Base-by-base conservation (phyloP, 1,140 invertebrate genomes). In the Drosophila santomea region DNA sequence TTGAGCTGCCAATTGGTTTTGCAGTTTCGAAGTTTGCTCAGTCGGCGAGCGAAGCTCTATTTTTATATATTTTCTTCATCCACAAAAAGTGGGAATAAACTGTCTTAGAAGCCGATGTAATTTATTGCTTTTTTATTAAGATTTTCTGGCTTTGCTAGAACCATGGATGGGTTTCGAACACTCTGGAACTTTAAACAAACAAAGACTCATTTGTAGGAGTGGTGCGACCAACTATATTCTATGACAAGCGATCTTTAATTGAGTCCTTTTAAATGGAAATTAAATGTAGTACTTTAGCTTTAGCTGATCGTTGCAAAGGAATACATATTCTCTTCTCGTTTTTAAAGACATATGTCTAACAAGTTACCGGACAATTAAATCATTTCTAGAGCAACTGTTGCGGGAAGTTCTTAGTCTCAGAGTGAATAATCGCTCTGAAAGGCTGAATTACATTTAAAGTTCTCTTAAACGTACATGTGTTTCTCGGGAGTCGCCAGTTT, bases 1-100 rank as follows among this genome's bases (percentile, higher is more conserved):
- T 25, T 28, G 66, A 45, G 48, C 47, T 69, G 66, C 38, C 62
- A 69, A 68, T 68, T 66, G 50, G 25, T 47, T 68, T 67, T 68
- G 62, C 38, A 68, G 32, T 54, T 55, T 32, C 5, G 28, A 63
- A 64, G 64, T 68, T 68, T 51, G 47, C 48, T 51, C 38, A 66
- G 43, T 62, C 48, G 44, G 25, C 43, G 44, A 62, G 23, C 36
- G 23, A 62, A 62, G 57, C 57, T 62, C 12, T 60, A n/a, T 35
- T 41, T 35, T 38, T 54, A 14, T 7, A 4, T 20, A 5, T 45
- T 20, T 35, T 47, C 32, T 59, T 17, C n/a, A n/a, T 32, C n/a
- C 23, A 23, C 23, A 47, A 6, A 25, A 41, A 17, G 3, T 20
- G 28, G 10, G 6, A 35, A 35, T 11, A 5, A 63, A 36, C n/a